A percentile compares a stretch with the other conserved stretches of the same genome.
Conservation (phyloP, 2,113 vertebrate genomes). For the Melanerpes formicivorus region DNA sequence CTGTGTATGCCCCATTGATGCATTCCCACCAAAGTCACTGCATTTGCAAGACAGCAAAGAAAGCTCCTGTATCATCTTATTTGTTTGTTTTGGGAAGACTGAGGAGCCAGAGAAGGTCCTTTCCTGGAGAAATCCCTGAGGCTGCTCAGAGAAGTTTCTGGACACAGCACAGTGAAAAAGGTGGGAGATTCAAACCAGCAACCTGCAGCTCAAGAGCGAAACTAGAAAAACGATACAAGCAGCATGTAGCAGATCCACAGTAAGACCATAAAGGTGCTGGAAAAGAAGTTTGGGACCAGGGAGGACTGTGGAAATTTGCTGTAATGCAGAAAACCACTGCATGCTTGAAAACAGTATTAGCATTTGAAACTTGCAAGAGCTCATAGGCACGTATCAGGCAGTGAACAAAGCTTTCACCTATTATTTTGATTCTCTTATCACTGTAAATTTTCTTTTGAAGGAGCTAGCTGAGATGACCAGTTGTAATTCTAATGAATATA, state of each 20-base stretch:
- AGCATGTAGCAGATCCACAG: neutral
- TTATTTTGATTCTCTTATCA: neutral
- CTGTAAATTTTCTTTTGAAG: neutral
- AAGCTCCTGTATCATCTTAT: neutral
- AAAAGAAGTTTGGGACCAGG: neutral
- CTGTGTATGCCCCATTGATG: rapidly evolving
- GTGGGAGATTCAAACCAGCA: neutral
- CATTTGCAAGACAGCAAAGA: neutral
- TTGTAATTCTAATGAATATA: neutral
- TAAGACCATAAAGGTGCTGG: neutral
- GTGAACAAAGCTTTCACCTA: neutral
- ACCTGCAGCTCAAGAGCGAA: neutral
- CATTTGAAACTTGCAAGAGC: neutral
- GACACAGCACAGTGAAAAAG: neutral
- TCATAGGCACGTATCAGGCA: neutral
- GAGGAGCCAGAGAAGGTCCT: neutral
- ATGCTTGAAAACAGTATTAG: neutral
- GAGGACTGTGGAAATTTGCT: neutral
- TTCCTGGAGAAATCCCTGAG: neutral
- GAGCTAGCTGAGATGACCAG: neutral
- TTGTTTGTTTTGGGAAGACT: neutral
- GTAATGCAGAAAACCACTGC: neutral
- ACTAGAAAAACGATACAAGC: neutral
- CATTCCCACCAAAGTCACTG: neutral
- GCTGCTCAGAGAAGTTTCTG: neutral